Conservation (phyloP, 1,140 invertebrate species). For the Cyclina sinensis region DNA sequence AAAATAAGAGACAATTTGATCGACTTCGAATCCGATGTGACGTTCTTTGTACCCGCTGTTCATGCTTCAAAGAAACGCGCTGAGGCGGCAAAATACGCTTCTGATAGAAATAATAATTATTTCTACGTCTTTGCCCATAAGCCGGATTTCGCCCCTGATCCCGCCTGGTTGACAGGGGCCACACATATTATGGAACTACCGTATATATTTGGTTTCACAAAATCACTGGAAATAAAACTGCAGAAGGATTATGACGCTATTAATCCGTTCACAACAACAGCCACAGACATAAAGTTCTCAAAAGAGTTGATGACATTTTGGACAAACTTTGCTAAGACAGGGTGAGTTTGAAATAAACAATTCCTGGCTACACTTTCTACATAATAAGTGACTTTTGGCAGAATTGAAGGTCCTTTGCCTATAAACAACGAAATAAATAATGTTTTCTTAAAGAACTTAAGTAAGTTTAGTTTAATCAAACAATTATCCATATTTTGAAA, state of each 20-base stretch:
- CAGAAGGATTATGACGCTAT: background rate
- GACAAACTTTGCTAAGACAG: conserved; percentile 37
- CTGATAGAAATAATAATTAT: conserved; percentile 49
- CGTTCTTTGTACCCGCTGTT: conserved; percentile 61
- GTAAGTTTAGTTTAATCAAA: too few species aligned
- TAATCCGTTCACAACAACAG: background rate
- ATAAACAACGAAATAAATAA: too few species aligned
- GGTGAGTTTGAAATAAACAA: too few species aligned
- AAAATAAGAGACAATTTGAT: conserved; percentile 56
- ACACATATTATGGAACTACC: conserved; percentile 68
- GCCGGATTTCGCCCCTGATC: conserved; percentile 46
- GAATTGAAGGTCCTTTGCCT: too few species aligned
- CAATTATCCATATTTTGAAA: too few species aligned
- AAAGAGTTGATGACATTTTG: conserved; percentile 20
- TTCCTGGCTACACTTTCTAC: too few species aligned
- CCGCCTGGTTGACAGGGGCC: conserved; percentile 42
- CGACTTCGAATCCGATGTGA: conserved; percentile 64
- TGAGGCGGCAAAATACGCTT: background rate
- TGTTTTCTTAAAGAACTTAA: too few species aligned
- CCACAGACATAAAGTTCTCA: conserved; percentile 2
- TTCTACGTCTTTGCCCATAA: conserved; percentile 66
- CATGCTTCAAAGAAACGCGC: conserved; percentile 41
- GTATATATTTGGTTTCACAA: conserved; percentile 71
- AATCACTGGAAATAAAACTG: background rate
- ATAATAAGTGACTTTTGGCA: too few species aligned